Evolutionary conservation across 2,888 invertebrate species (phyloP), one percentile per base, ranked within the genome.

Genomic region (Pocota personata): DNA sequence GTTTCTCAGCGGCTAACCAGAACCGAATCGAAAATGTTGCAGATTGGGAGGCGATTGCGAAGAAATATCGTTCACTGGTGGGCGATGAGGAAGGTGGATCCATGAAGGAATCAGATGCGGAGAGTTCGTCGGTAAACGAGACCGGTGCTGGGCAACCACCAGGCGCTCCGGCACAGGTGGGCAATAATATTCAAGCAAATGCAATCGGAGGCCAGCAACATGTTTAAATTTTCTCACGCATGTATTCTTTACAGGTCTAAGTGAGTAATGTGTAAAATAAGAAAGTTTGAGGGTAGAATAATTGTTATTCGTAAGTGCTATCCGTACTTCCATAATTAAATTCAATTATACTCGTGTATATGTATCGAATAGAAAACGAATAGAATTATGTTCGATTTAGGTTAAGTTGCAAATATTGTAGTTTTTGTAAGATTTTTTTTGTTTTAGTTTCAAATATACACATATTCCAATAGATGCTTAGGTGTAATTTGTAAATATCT

Each of bases 31-130:
- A 97, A 91, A 97, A 96, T 90, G 97, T 98, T 6, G 97, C 97
- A 1, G 97, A 98, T 91, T 98, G 98, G 98, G 97, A 97, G 89
- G 94, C 95, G 2, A 97, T 98, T 78, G 96, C 97, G 21, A 96
- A 96, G 93, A 97, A 97, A 91, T 98, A 98, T 91, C 94, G 97
- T 19, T 96, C 96, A 0, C 93, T 97, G 8, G 94, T 95, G 87
- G 95, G 96, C 93, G 94, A 94, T 82, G 95, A 95, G 80, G 93
- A 94, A 19, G 93, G 91, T 1, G 91, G 91, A 10, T 92, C 93
- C 0, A 87, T 92, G 3, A 92, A 91, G 88, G 93, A 93, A 35
- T 92, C 92, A 3, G 92, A 92, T 78, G 91, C 90, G 24, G 93
- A 93, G 84, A 91, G 90, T 35, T 92, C 91, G n/a, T 92, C 91